Evolutionary conservation across 37 sponge, comb jelly and placozoan species (phyloP), one percentile per base, ranked within the genome.

Genomic region (Bolinopsis microptera): DNA sequence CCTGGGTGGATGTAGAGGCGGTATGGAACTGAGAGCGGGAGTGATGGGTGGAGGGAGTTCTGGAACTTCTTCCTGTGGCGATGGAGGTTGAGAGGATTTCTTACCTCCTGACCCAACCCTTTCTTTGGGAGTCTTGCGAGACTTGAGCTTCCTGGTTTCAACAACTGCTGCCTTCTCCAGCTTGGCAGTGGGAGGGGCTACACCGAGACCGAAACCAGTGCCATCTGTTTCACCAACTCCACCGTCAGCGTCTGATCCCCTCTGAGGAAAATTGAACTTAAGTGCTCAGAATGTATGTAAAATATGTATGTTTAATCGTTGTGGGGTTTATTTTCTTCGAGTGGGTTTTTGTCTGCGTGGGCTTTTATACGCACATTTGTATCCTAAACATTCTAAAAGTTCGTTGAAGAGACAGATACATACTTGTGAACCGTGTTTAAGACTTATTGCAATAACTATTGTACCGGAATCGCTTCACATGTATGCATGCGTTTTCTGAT

Each of bases 1-100:
- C 90, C 90, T 86, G 67, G 90, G 90, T 16, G 90, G 90, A 27
- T 86, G 90, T 9, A 86, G 67, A 26, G 90, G 90, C n/a, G 90
- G 90, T 23, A 86, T 86, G 48, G 90, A 86, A 38, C 90, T 86
- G 27, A 86, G 61, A 26, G 90, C 90, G 16, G 90, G 90, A 2
- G 90, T 86, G 2, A 86, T 86, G n/a, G 90, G 90, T 30, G 90
- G 90, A n/a, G 90, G 90, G 0, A 86, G 26, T 25, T 86, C 90
- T 3, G 90, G 61, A 0, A 40, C 30, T 41, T 86, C 90, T 34
- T 86, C 90, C 26, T 86, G 90, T 0, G 90, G 90, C 22, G 90
- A 86, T 24, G 32, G 90, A 5, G 90, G 90, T 26, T 86, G 90
- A 3, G 90, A 86, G 5, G 26, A 8, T 8, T 38, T 27, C 35